phyloP scores from a whole-genome alignment of 2,113 vertebrate genomes.

The Actenoides lindsayi region DNA sequence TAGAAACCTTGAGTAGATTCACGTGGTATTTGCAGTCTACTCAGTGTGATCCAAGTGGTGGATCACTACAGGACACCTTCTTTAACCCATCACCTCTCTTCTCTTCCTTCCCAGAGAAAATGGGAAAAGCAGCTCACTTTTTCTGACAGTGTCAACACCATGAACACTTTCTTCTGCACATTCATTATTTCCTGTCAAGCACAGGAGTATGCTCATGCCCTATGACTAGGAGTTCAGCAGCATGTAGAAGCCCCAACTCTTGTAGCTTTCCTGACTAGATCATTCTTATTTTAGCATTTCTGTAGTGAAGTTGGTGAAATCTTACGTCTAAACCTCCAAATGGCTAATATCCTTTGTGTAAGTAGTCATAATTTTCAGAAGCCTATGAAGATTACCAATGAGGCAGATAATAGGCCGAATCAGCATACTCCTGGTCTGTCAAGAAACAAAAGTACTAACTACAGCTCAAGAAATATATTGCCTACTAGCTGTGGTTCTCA shows the following conservation, averaged over 20 bases:
- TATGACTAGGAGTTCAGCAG: background rate
- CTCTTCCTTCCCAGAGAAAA: background rate
- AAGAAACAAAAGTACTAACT: background rate
- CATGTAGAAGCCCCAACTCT: background rate
- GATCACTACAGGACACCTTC: background rate
- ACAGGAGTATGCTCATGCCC: background rate
- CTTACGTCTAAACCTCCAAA: background rate
- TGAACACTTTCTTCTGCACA: background rate
- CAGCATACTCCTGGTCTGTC: background rate
- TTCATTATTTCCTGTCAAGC: background rate
- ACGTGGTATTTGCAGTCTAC: background rate
- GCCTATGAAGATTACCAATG: background rate
- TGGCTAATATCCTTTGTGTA: background rate
- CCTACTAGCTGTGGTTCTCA: background rate
- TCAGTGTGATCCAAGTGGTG: background rate
- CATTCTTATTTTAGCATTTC: background rate
- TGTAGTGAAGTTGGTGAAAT: background rate
- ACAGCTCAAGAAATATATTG: background rate
- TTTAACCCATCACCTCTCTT: background rate
- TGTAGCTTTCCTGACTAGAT: background rate
- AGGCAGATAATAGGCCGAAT: background rate
- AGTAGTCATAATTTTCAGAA: background rate
- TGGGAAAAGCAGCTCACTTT: background rate
- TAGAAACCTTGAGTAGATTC: background rate
- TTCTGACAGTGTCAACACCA: background rate